Evolutionary conservation across 2,797 vertebrate species (phyloP).

Genomic region (Centropyge bicolor): DNA sequence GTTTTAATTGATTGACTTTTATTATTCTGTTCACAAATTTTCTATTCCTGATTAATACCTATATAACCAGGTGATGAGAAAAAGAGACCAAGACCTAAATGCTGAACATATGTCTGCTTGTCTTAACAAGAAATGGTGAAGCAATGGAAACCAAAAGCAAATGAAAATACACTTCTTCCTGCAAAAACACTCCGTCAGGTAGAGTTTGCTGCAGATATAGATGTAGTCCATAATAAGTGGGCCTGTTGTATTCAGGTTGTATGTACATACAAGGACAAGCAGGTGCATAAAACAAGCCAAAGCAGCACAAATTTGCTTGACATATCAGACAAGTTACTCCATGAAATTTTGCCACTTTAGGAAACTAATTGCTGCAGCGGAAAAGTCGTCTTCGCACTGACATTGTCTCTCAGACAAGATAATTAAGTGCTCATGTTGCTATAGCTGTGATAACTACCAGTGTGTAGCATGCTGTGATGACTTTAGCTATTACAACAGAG

Average conservation of each 20-base stretch:
- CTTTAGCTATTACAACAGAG: conserved; percentile 1
- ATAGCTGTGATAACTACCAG: neutral
- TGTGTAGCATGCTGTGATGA: neutral
- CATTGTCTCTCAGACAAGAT: conserved; percentile 6
- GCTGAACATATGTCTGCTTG: neutral
- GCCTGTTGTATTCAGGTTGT: neutral
- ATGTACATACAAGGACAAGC: neutral
- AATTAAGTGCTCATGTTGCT: conserved; percentile 5
- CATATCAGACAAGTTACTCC: neutral
- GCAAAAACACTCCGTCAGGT: too few relatives aligned
- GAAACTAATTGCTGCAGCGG: neutral
- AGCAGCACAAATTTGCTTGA: neutral
- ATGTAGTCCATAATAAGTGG: neutral
- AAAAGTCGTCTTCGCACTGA: neutral
- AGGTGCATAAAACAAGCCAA: neutral
- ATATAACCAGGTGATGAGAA: neutral
- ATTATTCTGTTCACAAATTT: neutral
- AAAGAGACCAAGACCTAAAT: neutral
- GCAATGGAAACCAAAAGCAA: neutral
- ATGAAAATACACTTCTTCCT: neutral
- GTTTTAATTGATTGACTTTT: neutral
- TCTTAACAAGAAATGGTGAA: neutral
- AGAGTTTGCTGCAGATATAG: neutral
- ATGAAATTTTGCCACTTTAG: neutral
- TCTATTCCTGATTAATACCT: neutral